A percentile compares a stretch with the other conserved stretches of the same genome.
Conservation (phyloP, 2,113 vertebrate species). For the Psettodes erumei region DNA sequence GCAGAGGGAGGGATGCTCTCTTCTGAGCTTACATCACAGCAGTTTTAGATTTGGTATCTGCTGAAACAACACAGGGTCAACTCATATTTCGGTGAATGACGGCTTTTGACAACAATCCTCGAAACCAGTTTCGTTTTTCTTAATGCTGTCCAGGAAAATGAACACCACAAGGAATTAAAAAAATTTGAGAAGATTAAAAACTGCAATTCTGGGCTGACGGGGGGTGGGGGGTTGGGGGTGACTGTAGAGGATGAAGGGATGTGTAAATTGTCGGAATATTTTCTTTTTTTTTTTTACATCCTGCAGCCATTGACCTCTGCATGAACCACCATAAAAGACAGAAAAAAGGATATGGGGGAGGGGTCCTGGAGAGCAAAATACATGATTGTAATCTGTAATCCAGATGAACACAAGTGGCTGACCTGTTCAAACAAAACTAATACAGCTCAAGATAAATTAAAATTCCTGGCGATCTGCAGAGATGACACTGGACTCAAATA, state of each 20-base stretch:
- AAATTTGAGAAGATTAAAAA: not conserved
- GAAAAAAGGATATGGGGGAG: conserved; percentile 55
- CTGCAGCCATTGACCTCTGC: conserved; percentile 83
- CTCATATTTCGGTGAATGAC: not conserved
- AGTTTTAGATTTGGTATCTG: too few relatives aligned
- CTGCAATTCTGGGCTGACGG: not conserved
- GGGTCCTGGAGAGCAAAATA: conserved; percentile 33
- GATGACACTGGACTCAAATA: not conserved
- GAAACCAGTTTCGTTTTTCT: not conserved
- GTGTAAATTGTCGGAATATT: conserved; percentile 77
- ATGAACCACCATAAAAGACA: conserved; percentile 80
- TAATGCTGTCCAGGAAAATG: not conserved
- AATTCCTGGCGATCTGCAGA: not conserved
- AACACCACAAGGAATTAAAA: not conserved
- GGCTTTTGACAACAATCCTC: not conserved
- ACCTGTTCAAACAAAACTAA: conserved; percentile 17
- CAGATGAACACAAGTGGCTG: conserved; percentile 36
- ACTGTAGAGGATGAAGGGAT: conserved; percentile 76
- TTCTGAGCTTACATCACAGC: too few relatives aligned
- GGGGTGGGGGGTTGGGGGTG: conserved; percentile 39
- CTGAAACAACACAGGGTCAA: not conserved
- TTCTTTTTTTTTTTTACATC: conserved; percentile 84
- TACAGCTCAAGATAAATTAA: conserved; percentile 6
- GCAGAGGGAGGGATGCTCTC: too few relatives aligned
- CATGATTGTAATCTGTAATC: conserved; percentile 72